Evolutionary conservation across 2,113 vertebrate genomes (phyloP).

Genomic region (Origma solitaria): DNA sequence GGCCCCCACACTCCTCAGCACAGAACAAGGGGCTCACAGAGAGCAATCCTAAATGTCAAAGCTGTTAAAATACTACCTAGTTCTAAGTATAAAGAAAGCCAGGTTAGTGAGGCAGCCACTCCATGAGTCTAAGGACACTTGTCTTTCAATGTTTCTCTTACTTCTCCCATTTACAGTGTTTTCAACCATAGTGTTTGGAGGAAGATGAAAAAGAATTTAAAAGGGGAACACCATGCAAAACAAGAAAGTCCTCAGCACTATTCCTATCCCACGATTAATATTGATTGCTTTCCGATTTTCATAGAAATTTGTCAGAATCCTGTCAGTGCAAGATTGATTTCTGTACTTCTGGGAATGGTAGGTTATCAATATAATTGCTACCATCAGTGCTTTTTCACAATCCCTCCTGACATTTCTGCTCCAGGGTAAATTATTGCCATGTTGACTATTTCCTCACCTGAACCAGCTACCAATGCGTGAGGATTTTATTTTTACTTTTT

Average conservation of each 20-base stretch:
- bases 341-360: slow-evolving; percentile 17
- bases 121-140: not conserved
- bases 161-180: not conserved
- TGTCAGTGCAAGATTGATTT: slow-evolving; percentile 58
- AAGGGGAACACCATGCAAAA: not conserved
- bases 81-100: not conserved
- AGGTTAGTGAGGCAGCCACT: not conserved
- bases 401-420: slow-evolving; percentile 27
- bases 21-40: not conserved
- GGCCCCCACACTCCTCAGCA: not conserved
- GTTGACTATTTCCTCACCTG: not conserved
- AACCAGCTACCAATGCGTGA: not conserved
- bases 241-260: not conserved
- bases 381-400: slow-evolving; percentile 29
- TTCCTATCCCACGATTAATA: slow-evolving; percentile 31
- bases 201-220: not conserved
- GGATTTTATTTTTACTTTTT: not conserved
- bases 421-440: not conserved
- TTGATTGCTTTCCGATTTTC: slow-evolving; percentile 61
- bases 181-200: not conserved
- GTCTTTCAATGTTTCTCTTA: not conserved
- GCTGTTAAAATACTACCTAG: not conserved
- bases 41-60: not conserved
- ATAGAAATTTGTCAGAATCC: slow-evolving; percentile 31
- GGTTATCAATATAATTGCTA: slow-evolving; percentile 58